Conservation (phyloP, 2,113 vertebrate species). For the Nannospalax galili region DNA sequence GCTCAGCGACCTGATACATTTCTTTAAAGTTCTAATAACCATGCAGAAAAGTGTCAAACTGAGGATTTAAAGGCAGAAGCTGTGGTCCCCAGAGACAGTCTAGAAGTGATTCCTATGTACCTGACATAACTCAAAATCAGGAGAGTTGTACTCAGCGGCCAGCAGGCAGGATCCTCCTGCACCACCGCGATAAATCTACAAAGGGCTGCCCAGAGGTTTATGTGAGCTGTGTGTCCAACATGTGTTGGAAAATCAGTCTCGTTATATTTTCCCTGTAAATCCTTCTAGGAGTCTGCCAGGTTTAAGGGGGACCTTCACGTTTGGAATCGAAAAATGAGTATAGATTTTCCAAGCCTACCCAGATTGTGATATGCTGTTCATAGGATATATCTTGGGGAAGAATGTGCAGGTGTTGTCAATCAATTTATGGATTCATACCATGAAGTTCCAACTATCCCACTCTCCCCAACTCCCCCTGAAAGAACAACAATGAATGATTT, state of each 20-base stretch:
- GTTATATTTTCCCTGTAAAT: slow-evolving; percentile 78
- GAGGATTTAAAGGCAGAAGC: slow-evolving; percentile 75
- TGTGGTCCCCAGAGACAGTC: slow-evolving; percentile 61
- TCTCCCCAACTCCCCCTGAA: neutral
- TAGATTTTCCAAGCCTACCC: slow-evolving; percentile 76
- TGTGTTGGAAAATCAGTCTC: slow-evolving; percentile 76
- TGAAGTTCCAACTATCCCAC: slow-evolving; percentile 23
- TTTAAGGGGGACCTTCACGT: slow-evolving; percentile 76
- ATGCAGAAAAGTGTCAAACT: slow-evolving; percentile 77
- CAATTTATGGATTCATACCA: slow-evolving; percentile 61
- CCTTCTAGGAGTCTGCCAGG: slow-evolving; percentile 68
- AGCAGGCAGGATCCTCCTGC: slow-evolving; percentile 58
- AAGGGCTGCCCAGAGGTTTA: slow-evolving; percentile 67
- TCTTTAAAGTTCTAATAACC: slow-evolving; percentile 79
- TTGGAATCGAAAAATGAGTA: slow-evolving; percentile 80
- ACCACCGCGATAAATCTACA: slow-evolving; percentile 65
- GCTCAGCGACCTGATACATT: slow-evolving; percentile 66
- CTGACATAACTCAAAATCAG: slow-evolving; percentile 77
- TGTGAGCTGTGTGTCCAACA: slow-evolving; percentile 77
- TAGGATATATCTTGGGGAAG: slow-evolving; percentile 51
- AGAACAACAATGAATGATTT: neutral
- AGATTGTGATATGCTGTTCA: slow-evolving; percentile 69
- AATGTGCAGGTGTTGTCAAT: slow-evolving; percentile 57
- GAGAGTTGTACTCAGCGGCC: neutral
- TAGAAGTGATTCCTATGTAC: slow-evolving; percentile 74